Evolutionary conservation across 2,797 vertebrate genomes (phyloP).

Genomic region (Scolopax rusticola): DNA sequence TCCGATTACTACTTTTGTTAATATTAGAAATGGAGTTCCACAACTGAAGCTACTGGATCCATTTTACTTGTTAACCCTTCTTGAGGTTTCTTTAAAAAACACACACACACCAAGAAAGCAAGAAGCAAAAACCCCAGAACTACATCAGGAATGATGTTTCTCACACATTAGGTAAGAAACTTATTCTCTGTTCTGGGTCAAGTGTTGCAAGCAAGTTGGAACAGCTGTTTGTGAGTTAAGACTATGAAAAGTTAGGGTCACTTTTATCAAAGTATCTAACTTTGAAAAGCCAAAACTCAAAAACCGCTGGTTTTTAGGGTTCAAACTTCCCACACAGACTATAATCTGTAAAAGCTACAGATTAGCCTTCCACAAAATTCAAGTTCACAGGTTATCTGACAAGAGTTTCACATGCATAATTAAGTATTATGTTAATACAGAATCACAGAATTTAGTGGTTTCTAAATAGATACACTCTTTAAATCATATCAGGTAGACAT

Average conservation of each 20-base stretch:
- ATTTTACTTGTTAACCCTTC: neutral
- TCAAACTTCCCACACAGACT: accelerated
- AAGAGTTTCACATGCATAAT: neutral
- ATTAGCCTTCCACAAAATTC: neutral
- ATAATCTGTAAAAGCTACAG: neutral
- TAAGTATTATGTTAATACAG: neutral
- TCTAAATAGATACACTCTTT: neutral
- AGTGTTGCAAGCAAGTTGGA: neutral
- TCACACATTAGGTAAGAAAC: neutral
- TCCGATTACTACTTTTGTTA: neutral
- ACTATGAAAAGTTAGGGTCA: neutral
- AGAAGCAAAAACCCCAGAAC: neutral
- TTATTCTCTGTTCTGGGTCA: neutral
- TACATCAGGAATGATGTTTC: neutral
- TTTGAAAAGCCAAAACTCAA: slow-evolving; percentile 22
- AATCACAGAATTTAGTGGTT: neutral
- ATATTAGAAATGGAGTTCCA: neutral
- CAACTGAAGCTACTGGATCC: neutral
- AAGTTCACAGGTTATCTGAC: neutral
- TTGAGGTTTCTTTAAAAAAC: neutral
- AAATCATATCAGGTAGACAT: neutral
- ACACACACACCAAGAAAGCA: neutral
- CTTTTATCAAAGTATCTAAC: slow-evolving; percentile 21
- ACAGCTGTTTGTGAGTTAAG: slow-evolving; percentile 17
- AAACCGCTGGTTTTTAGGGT: neutral